Evolutionary conservation across 2,888 invertebrate genomes (phyloP), one percentile per base, ranked within the genome.

Genomic region (Ariolimax columbianus): DNA sequence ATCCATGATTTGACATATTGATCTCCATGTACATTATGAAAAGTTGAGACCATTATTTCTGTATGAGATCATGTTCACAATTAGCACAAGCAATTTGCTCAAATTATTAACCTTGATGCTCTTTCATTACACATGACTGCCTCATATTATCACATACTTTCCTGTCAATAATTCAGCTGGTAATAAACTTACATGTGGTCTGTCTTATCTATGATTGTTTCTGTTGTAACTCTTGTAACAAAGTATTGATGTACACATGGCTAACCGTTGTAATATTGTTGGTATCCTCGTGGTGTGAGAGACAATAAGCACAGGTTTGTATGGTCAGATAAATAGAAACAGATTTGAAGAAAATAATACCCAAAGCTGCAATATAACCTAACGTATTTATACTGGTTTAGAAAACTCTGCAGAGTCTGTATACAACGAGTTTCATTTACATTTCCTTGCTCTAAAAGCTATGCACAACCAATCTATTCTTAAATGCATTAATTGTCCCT

Each of bases 71-170:
- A 75, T 51, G 51, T 75, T 75, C 47, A 43, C 4, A 75, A 47
- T 14, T 40, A 43, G 73, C 73, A 73, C 73, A 73, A 73, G 33
- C 51, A 51, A 75, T 51, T 75, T 75, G 75, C 75, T 75, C 75
- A 75, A 75, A 75, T 51, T 75, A 30, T 75, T 47, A 75, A 30
- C 33, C 33, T 51, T 51, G 75, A 51, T 36, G 14, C 75, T 75
- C 47, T 75, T 75, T 75, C 51, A 51, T 75, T 47, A 75, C 51
- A 51, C 36, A 33, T 23, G 11, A 33, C 75, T 75, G 75, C 75
- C 75, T 75, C 75, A 75, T 73, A 36, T 51, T 23, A 51, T 51
- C 33, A 43, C 26, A n/a, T 40, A 75, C 23, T 70, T 70, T 70
- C 38, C 26, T 72, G 38, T 19, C 73, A 30, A 75, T 75, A 75